These are phyloP conservation scores for Enteromius fasciolatus DNA, from an alignment of 2,797 vertebrate species.

Conservation along the genomic window DNA sequence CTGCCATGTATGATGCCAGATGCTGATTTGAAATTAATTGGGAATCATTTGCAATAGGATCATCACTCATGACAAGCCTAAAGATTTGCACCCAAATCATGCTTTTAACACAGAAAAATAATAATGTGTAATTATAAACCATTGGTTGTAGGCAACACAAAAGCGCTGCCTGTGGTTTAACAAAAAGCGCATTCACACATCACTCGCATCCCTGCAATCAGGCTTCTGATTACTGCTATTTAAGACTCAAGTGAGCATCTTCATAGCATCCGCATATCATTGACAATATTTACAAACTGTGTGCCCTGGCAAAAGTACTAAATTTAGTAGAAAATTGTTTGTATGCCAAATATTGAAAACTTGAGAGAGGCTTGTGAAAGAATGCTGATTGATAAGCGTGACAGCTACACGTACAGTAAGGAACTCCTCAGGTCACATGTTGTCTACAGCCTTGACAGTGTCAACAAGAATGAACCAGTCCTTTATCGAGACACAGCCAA, in stretches of 20 bases:
- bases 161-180: conserved; percentile 48
- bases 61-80: background rate
- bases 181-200: conserved; percentile 40
- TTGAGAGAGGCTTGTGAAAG: conserved; percentile 13
- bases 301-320: conserved; percentile 16
- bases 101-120: conserved; percentile 11
- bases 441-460: background rate
- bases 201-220: conserved; percentile 63
- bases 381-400: conserved; percentile 3
- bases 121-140: conserved; percentile 20
- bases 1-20: background rate
- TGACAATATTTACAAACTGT: conserved; percentile 55
- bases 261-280: conserved; percentile 38
- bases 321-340: conserved; percentile 3
- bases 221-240: conserved; percentile 75
- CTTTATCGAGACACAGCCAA: background rate
- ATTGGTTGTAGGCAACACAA: conserved; percentile 33
- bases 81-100: conserved; percentile 3
- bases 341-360: conserved; percentile 42
- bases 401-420: background rate
- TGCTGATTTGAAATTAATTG: background rate
- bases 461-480: background rate
- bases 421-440: conserved; percentile 4
- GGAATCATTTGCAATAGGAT: background rate
- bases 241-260: conserved; percentile 68